Percentiles rank a stretch among this genome's conserved stretches.
Evolutionary conservation across 2,797 vertebrate species (phyloP).

Genomic region (Gallinago stenura): DNA sequence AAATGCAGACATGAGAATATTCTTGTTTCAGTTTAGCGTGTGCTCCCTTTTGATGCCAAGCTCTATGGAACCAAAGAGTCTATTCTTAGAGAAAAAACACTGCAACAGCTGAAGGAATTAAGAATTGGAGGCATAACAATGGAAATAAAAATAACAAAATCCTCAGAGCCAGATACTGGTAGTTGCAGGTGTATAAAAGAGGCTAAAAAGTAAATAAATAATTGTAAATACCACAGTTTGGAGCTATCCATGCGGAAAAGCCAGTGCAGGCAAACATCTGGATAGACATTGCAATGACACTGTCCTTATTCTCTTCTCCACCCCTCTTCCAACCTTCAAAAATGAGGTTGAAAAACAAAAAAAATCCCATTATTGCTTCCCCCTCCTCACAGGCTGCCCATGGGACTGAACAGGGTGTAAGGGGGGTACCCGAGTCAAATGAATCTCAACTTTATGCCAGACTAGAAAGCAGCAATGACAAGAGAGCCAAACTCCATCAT

Average conservation of each 20-base stretch:
- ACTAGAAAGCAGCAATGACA: background rate
- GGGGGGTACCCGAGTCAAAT: accelerated
- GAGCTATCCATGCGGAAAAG: background rate
- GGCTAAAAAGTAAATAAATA: background rate
- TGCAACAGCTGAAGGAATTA: background rate
- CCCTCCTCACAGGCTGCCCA: background rate
- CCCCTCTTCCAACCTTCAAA: background rate
- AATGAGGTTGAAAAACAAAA: background rate
- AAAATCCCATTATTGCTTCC: background rate
- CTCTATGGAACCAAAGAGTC: background rate
- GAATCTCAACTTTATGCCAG: background rate
- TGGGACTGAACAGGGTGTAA: background rate
- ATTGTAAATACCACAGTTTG: background rate
- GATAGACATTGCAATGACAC: background rate
- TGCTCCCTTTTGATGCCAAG: background rate
- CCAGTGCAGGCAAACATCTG: background rate
- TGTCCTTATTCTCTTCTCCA: background rate
- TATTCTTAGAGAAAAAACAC: background rate
- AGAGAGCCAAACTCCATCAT: background rate
- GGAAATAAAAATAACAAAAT: background rate
- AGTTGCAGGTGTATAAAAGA: background rate
- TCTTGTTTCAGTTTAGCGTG: background rate
- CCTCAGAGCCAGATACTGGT: background rate
- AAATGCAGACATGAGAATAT: background rate
- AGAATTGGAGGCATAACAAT: background rate